These are phyloP conservation scores for Mohoua ochrocephala DNA, from an alignment of 2,113 vertebrate genomes.

Conservation along the genomic window DNA sequence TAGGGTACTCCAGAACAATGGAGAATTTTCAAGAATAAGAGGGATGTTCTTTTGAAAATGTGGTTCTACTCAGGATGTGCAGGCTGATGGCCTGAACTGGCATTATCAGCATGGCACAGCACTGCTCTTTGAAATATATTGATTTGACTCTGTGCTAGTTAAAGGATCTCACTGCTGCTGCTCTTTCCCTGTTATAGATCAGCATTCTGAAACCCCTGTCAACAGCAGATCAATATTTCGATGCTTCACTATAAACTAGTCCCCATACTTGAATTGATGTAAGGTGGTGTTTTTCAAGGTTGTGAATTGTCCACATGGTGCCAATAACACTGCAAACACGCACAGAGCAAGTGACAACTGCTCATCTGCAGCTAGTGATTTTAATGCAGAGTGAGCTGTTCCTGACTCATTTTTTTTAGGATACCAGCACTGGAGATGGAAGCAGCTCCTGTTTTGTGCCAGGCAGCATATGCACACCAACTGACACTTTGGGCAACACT, in stretches of 20 bases:
- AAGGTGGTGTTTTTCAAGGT: background rate
- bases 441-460: background rate
- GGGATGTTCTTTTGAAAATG: background rate
- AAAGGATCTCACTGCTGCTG: background rate
- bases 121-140: background rate
- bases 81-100: background rate
- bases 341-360: background rate
- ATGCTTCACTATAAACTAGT: background rate
- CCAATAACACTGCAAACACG: background rate
- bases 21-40: background rate
- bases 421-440: background rate
- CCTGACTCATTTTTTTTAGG: background rate
- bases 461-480: background rate
- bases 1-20: background rate
- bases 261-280: background rate
- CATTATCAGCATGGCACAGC: background rate
- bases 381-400: background rate
- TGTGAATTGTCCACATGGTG: background rate
- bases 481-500: background rate
- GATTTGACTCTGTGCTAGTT: background rate
- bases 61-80: background rate
- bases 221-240: background rate
- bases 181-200: background rate
- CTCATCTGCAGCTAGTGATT: background rate
- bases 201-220: background rate